phyloP scores from a whole-genome alignment of 2,113 vertebrate species.

The Melozone crissalis region DNA sequence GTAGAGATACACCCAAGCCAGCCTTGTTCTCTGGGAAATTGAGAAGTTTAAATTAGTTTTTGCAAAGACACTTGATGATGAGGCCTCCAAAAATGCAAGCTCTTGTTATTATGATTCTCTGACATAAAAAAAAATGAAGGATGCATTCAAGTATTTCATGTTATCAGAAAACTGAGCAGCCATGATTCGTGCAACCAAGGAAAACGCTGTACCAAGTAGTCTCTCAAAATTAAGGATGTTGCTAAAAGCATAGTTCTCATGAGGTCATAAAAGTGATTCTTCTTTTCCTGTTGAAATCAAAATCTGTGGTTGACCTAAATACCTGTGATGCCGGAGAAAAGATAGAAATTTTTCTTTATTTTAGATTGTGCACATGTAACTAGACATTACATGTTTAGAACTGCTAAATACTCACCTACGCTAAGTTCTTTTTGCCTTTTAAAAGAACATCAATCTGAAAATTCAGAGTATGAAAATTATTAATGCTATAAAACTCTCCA shows the following conservation, averaged over 20 bases:
- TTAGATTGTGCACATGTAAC: not conserved
- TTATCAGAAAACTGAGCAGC: not conserved
- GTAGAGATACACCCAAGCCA: not conserved
- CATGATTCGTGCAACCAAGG: not conserved
- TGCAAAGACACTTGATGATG: not conserved
- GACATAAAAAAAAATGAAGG: not conserved
- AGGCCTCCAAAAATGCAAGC: not conserved
- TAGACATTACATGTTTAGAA: not conserved
- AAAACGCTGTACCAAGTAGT: not conserved
- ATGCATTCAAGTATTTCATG: not conserved
- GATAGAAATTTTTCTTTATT: not conserved
- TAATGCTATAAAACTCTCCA: not conserved
- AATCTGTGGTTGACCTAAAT: not conserved
- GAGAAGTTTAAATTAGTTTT: not conserved
- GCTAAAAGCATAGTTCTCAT: not conserved
- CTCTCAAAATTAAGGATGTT: not conserved
- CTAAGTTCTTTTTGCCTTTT: too few relatives aligned
- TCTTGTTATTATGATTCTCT: not conserved
- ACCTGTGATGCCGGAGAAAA: not conserved
- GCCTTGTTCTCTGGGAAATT: not conserved
- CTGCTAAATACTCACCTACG: not conserved
- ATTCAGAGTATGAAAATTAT: not conserved
- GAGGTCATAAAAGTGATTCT: not conserved
- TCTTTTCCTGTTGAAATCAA: not conserved
- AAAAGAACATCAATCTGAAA: not conserved